A percentile compares a stretch with the other conserved stretches of the same genome.
Conservation (phyloP, 2,113 vertebrate species). For the Crotalus helleri region DNA sequence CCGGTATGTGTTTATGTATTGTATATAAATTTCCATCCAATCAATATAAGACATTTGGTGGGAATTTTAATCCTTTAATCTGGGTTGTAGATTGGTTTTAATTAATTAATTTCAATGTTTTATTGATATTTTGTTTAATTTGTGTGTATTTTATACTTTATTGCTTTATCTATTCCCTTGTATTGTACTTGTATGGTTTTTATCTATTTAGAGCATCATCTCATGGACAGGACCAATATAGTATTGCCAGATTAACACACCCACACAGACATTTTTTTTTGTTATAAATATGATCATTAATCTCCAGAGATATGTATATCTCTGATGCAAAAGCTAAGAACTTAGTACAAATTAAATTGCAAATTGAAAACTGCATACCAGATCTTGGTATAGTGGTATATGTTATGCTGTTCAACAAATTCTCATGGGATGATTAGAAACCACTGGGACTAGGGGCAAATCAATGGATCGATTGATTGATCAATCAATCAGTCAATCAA, state of each 20-base stretch:
- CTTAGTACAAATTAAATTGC: background rate
- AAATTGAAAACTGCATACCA: background rate
- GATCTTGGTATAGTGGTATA: background rate
- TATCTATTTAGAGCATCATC: background rate
- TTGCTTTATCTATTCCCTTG: background rate
- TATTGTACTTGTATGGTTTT: background rate
- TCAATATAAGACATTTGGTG: background rate
- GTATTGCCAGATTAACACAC: background rate
- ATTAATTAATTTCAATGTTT: background rate
- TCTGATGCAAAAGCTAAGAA: background rate
- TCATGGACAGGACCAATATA: background rate
- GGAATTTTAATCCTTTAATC: background rate
- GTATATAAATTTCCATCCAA: background rate
- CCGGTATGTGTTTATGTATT: background rate
- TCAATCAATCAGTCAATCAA: no score
- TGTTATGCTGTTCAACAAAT: constrained; percentile 11
- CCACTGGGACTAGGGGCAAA: background rate
- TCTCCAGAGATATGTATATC: background rate
- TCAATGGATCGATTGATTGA: background rate
- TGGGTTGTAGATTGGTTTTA: background rate
- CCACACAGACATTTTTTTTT: background rate
- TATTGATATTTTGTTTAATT: background rate
- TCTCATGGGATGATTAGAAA: constrained; percentile 10
- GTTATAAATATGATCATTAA: background rate
- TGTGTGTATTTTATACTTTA: background rate